Conservation (phyloP, 1,140 invertebrate species). For the Planococcus citri region DNA sequence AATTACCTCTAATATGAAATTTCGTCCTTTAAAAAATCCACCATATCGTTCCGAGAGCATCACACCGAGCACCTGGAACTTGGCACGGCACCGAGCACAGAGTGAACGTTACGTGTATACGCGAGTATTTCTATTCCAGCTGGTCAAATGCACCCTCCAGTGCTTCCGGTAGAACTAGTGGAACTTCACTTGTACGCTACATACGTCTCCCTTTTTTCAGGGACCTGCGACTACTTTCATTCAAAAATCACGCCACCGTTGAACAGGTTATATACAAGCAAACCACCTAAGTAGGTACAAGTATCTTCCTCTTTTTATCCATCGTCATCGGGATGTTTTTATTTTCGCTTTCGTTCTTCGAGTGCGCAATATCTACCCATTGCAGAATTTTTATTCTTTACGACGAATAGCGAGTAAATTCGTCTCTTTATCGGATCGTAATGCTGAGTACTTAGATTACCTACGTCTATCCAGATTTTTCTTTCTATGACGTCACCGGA, state of each 20-base stretch:
- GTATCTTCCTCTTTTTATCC: no score
- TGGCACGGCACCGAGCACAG: not conserved
- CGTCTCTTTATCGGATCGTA: no score
- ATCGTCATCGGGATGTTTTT: no score
- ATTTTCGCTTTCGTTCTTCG: no score
- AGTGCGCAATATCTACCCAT: no score
- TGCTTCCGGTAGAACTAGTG: constrained; percentile 12
- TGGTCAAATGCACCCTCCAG: constrained; percentile 12
- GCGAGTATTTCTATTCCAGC: not conserved
- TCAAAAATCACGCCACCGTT: not conserved
- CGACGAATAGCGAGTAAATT: no score
- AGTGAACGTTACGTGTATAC: not conserved
- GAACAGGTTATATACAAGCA: no score
- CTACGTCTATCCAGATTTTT: not conserved
- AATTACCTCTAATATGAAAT: not conserved
- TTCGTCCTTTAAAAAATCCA: no score
- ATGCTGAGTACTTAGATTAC: no score
- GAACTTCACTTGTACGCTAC: constrained; percentile 14
- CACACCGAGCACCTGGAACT: not conserved
- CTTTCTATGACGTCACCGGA: not conserved
- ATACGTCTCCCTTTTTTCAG: not conserved
- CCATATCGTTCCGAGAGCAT: not conserved
- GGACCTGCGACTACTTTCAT: not conserved
- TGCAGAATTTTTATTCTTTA: no score
- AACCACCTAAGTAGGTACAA: no score